Percentiles rank a stretch among this genome's conserved stretches.
Evolutionary conservation across 2,888 invertebrate genomes (phyloP).

Genomic region (Gonocerus acuteangulatus): DNA sequence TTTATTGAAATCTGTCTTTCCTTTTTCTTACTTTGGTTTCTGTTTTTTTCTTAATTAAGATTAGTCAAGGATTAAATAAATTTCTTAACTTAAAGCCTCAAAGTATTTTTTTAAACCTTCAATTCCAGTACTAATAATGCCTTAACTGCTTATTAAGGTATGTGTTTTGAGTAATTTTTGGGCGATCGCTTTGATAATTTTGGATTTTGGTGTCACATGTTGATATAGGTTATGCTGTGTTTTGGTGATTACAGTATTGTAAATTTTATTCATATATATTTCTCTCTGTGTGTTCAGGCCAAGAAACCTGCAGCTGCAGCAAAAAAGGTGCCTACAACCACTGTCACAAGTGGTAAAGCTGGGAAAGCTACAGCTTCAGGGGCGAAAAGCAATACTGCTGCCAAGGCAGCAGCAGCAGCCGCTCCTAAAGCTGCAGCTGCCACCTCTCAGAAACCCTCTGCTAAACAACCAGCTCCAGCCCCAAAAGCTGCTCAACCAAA

Average conservation of each 20-base stretch:
- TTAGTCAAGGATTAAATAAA: too few species aligned
- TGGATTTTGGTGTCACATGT: constrained; percentile 25
- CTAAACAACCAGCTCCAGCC: constrained; percentile 27
- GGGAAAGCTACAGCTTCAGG: constrained; percentile 21
- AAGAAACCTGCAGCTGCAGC: constrained; percentile 33
- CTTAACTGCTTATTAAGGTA: neutral
- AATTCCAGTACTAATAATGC: too few species aligned
- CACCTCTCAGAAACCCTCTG: constrained; percentile 29
- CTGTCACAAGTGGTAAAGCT: constrained; percentile 30
- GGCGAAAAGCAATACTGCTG: constrained; percentile 9
- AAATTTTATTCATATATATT: neutral
- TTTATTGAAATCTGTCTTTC: neutral
- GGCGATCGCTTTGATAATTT: constrained; percentile 22
- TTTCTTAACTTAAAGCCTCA: too few species aligned
- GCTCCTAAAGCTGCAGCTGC: constrained; percentile 31
- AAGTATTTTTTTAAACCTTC: too few species aligned
- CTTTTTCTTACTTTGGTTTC: neutral
- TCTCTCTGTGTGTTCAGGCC: constrained; percentile 19
- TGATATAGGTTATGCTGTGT: neutral
- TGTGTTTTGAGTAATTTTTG: neutral
- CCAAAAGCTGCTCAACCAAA: constrained; percentile 30
- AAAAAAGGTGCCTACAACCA: constrained; percentile 31
- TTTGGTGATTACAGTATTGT: neutral
- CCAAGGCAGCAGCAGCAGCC: constrained; percentile 32
- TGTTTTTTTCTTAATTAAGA: too few species aligned